phyloP scores from a whole-genome alignment of 64 coral and sea anemone genomes.

The Montipora foliosa region DNA sequence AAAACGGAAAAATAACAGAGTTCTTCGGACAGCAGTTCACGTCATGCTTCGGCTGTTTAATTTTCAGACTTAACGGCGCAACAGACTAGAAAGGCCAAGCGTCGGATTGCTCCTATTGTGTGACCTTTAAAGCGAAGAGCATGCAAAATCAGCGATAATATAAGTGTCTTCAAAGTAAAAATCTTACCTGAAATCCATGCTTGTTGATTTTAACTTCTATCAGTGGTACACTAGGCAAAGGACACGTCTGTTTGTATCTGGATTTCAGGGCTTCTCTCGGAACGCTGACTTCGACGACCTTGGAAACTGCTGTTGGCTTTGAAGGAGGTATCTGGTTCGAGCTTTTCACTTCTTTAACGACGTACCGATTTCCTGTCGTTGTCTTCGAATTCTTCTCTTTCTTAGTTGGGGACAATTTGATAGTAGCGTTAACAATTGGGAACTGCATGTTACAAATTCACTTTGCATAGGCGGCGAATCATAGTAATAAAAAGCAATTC shows the following conservation, averaged over 20 bases:
- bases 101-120: neutral
- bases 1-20: too few species aligned
- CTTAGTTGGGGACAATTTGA: slow-evolving; percentile 25
- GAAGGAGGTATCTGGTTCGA: neutral
- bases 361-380: neutral
- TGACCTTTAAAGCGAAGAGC: neutral
- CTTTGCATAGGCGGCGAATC: neutral
- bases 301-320: neutral
- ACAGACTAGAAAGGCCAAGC: neutral
- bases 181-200: slow-evolving; percentile 21
- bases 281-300: slow-evolving; percentile 25
- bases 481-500: neutral
- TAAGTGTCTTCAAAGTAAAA: neutral
- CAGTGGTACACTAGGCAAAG: slow-evolving; percentile 16
- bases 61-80: neutral
- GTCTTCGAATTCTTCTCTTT: neutral
- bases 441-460: slow-evolving; percentile 11
- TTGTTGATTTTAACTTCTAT: slow-evolving; percentile 50
- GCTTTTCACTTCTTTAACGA: slow-evolving; percentile 39
- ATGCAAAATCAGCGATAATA: too few species aligned
- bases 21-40: too few species aligned
- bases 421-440: slow-evolving; percentile 20
- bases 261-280: slow-evolving; percentile 22
- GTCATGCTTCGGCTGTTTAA: too few species aligned
- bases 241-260: neutral